Evolutionary conservation across 2,888 invertebrate species (phyloP).

Genomic region (Hofmannophila pseudospretella): DNA sequence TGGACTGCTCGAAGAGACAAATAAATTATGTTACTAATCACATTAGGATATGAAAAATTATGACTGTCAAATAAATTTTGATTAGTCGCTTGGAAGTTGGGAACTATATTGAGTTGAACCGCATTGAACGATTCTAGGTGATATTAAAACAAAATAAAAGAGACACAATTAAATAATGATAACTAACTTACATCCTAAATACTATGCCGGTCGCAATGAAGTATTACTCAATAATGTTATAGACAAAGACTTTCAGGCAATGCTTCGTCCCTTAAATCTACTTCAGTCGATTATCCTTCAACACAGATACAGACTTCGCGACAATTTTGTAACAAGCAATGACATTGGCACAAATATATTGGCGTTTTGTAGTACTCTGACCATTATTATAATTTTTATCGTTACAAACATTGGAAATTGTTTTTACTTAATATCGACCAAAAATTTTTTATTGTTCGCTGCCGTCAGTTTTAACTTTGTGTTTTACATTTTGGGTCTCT

Average conservation of each 20-base stretch:
- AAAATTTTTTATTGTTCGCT: not conserved
- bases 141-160: no score
- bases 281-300: not conserved
- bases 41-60: no score
- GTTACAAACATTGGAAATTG: not conserved
- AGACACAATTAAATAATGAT: no score
- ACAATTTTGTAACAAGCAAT: not conserved
- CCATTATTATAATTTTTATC: not conserved
- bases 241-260: not conserved
- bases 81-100: no score
- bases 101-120: no score
- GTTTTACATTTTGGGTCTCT: not conserved
- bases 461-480: not conserved
- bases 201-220: not conserved
- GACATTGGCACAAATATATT: not conserved
- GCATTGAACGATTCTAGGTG: no score
- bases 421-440: not conserved
- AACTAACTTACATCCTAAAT: no score
- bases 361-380: no score
- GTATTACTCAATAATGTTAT: not conserved
- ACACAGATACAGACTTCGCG: constrained; percentile 1
- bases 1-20: no score
- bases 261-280: not conserved
- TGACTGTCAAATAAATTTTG: no score
- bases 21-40: no score